Base-by-base conservation (phyloP, 2,888 invertebrate species). In the Brachylomia viminalis region DNA sequence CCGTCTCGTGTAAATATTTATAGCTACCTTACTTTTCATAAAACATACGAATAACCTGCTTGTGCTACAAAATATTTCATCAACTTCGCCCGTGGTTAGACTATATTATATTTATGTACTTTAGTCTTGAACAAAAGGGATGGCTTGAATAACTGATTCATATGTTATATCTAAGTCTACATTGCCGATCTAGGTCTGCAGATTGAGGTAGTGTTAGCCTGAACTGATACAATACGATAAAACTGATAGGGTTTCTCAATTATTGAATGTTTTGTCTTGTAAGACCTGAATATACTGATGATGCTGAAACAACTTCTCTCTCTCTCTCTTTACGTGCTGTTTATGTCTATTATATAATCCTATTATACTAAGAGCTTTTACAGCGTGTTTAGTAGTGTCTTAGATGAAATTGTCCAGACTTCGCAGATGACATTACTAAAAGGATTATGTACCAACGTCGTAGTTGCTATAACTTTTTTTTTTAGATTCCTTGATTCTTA, bases 81-180 rank as follows among this genome's bases (percentile, higher is more conserved):
- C 71, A 56, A 59, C 65, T 58, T 64, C 58, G 42, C 72, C 73
- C 56, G 76, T 49, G 56, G 54, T 56, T 72, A 45, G n/a, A 56
- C 73, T 59, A 68, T 58, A 23, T 30, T 38, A 38, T 5, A 49
- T 49, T 20, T 23, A 8, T 79, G 20, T 76, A 64, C 54, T 62
- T 27, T 58, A 58, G 74, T 38, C 38, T 38, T 38, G 7, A 77
- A 84, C 72, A 77, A 86, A 77, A 79, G 74, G 74, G 72, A 72
- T 79, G 77, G 59, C 69, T 75, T 47, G 75, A 84, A 86, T 84
- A 86, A 74, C 72, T 82, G 77, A 82, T 77, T 54, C 10, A 27
- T 74, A 49, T 56, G 10, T 20, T 56, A 56, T 54, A 61, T 42
- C n/a, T 33, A 58, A 72, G 72, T 47, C 65, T 56, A 59, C 59